Conservation (phyloP, 2,797 vertebrate species). For the Smutsia temminckii region DNA sequence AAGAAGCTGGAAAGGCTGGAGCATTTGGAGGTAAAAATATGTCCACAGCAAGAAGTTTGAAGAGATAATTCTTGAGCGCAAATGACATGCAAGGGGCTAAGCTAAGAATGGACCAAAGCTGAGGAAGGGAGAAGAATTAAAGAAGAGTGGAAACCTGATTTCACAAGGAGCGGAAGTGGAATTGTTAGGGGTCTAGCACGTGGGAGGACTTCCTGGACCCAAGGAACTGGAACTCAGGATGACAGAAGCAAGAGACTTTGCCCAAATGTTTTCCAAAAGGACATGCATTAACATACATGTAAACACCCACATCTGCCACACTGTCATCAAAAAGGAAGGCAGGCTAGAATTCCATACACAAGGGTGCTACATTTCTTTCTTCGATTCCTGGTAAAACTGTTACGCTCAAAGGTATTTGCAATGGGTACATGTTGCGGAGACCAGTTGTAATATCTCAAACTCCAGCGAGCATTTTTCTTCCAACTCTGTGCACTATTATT, state of each 20-base stretch:
- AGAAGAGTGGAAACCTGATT: not conserved
- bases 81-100: not conserved
- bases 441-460: not conserved
- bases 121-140: not conserved
- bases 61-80: not conserved
- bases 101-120: not conserved
- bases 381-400: conserved; percentile 15
- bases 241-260: not conserved
- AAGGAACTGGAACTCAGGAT: not conserved
- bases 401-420: not conserved
- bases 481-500: not conserved
- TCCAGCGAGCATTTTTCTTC: not conserved
- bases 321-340: not conserved
- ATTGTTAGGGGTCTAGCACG: fast-evolving
- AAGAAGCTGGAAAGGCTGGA: not conserved
- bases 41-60: not conserved
- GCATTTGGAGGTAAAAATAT: not conserved
- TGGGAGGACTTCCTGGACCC: not conserved
- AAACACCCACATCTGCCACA: not conserved
- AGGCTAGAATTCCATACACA: conserved; percentile 4
- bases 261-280: not conserved
- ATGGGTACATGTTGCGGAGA: not conserved
- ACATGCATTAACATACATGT: not conserved
- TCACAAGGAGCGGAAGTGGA: not conserved
- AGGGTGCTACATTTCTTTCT: conserved; percentile 48